A percentile compares a stretch with the other conserved stretches of the same genome.
Conservation (phyloP, 2,113 vertebrate species). For the Meles meles region DNA sequence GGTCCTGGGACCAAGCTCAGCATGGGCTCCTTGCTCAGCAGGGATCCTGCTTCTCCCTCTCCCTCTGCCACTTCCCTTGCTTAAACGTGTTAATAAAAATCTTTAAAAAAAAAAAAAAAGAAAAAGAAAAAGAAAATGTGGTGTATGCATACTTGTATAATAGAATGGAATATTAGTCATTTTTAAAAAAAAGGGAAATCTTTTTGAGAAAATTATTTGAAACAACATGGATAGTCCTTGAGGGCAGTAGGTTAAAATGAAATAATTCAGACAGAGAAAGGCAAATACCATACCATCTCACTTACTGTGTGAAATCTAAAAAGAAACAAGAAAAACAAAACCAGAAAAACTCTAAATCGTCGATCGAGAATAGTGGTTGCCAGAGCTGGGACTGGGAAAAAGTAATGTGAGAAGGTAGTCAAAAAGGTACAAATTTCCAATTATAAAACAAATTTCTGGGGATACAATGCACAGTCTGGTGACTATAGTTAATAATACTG, state of each 20-base stretch:
- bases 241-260: not conserved
- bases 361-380: not conserved
- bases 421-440: not conserved
- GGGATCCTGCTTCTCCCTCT: too few relatives aligned
- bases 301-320: not conserved
- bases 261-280: not conserved
- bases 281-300: not conserved
- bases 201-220: too few relatives aligned
- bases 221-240: not conserved
- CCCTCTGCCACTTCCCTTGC: too few relatives aligned
- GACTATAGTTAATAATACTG: too few relatives aligned
- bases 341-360: not conserved
- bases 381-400: not conserved
- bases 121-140: not conserved
- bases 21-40: too few relatives aligned
- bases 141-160: not conserved
- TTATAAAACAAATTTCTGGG: not conserved
- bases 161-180: not conserved
- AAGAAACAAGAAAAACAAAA: not conserved
- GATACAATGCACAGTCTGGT: not conserved
- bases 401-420: not conserved
- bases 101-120: not conserved
- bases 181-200: too few relatives aligned
- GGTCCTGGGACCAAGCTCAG: not conserved
- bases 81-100: too few relatives aligned